phyloP scores from a whole-genome alignment of 2,888 invertebrate genomes.

The Synergus japonicus region DNA sequence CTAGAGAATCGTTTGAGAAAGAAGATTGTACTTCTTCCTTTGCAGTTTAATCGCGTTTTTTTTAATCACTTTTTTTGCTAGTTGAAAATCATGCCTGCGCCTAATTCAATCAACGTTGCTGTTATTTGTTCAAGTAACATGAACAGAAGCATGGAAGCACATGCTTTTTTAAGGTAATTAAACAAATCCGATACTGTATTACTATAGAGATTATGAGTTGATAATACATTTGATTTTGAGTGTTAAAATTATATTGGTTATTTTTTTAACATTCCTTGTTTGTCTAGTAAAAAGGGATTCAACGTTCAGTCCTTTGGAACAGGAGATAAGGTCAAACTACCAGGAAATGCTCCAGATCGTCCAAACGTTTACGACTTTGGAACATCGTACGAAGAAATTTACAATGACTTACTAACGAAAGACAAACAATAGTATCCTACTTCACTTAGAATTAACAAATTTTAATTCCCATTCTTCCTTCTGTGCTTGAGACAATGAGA shows the following conservation, averaged over 20 bases:
- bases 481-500: not conserved
- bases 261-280: constrained; percentile 48
- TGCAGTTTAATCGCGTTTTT: not conserved
- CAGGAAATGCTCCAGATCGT: constrained; percentile 94
- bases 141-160: constrained; percentile 99
- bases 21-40: not conserved
- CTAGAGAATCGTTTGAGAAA: constrained; percentile 3
- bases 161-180: constrained; percentile 89
- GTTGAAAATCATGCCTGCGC: constrained; percentile 66
- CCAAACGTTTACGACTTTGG: constrained; percentile 99
- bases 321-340: constrained; percentile 97
- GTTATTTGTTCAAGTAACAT: constrained; percentile 99
- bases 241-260: constrained; percentile 3
- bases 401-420: constrained; percentile 92
- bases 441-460: constrained; percentile 10
- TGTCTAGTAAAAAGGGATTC: constrained; percentile 94
- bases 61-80: constrained; percentile 5
- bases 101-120: constrained; percentile 85
- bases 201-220: not conserved
- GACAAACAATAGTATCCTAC: constrained; percentile 92
- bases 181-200: not conserved
- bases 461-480: not conserved
- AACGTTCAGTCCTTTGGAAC: constrained; percentile 96
- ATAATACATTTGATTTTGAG: not conserved
- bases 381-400: constrained; percentile 96